Percentiles rank a stretch among this genome's conserved stretches.
phyloP scores from a whole-genome alignment of 2,888 invertebrate species.

The Lordiphosa fenestrarum region DNA sequence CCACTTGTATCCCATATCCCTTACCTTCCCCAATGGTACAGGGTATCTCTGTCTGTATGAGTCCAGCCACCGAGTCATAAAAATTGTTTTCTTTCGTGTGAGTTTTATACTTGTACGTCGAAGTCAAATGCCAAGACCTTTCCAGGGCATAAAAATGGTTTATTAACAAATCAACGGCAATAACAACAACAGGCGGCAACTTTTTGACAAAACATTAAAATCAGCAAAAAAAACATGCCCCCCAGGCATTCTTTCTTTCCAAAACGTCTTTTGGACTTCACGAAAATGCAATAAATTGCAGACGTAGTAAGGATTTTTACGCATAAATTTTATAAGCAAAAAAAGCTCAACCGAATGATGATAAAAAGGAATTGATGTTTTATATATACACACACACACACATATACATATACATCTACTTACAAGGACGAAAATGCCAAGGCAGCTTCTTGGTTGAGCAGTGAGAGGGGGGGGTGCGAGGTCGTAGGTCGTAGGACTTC shows the following conservation, averaged over 20 bases:
- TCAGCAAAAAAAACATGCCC: constrained; percentile 48
- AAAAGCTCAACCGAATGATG: constrained; percentile 29
- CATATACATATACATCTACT: constrained; percentile 17
- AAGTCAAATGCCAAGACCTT: constrained; percentile 37
- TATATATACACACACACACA: constrained; percentile 13
- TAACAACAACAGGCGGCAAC: constrained; percentile 32
- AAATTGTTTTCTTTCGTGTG: constrained; percentile 58
- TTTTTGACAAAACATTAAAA: constrained; percentile 73
- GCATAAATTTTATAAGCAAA: constrained; percentile 66
- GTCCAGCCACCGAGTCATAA: constrained; percentile 42
- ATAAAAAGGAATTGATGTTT: constrained; percentile 42
- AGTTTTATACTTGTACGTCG: constrained; percentile 43
- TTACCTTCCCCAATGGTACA: not conserved
- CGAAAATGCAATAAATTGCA: constrained; percentile 73
- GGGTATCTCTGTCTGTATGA: constrained; percentile 17
- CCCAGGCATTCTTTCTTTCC: not conserved
- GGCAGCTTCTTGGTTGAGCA: constrained; percentile 44
- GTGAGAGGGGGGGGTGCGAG: constrained; percentile 13
- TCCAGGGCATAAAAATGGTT: constrained; percentile 65
- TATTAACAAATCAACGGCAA: constrained; percentile 70
- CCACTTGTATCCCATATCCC: too few relatives aligned
- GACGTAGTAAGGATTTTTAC: constrained; percentile 72
- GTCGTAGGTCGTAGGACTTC: constrained; percentile 57
- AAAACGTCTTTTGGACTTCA: constrained; percentile 28
- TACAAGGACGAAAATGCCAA: constrained; percentile 54